Evolutionary conservation across 2,113 vertebrate species (phyloP).

Genomic region (Vombatus ursinus): DNA sequence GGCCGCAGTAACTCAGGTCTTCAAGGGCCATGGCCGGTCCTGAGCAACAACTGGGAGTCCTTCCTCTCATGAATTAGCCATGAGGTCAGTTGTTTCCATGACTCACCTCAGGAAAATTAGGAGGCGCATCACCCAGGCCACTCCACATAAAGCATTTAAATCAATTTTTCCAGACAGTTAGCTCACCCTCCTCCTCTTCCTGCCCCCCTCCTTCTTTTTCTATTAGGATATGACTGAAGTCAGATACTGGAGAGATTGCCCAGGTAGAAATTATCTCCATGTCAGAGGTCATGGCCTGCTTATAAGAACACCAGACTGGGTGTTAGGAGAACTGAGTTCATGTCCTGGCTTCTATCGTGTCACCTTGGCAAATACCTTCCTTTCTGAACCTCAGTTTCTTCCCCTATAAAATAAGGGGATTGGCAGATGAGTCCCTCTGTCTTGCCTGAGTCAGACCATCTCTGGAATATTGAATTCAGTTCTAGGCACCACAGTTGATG

Average conservation of each 20-base stretch:
- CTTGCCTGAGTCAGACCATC: not conserved
- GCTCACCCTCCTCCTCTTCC: not conserved
- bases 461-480: not conserved
- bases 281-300: not conserved
- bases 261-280: conserved; percentile 36
- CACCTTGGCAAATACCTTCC: not conserved
- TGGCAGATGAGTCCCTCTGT: not conserved
- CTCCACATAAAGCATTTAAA: conserved; percentile 68
- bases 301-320: not conserved
- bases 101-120: conserved; percentile 74
- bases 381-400: not conserved
- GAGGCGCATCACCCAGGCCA: conserved; percentile 49
- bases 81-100: conserved; percentile 74
- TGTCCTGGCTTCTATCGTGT: not conserved
- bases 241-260: conserved; percentile 33
- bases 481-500: not conserved
- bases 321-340: not conserved
- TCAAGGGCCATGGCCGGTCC: conserved; percentile 8
- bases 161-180: conserved; percentile 71
- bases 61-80: conserved; percentile 71
- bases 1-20: conserved; percentile 67
- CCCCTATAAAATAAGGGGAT: not conserved
- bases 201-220: conserved; percentile 60
- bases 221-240: conserved; percentile 45
- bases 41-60: conserved; percentile 26